Evolutionary conservation across 2,113 vertebrate species (phyloP).

Genomic region (Eublepharis macularius): DNA sequence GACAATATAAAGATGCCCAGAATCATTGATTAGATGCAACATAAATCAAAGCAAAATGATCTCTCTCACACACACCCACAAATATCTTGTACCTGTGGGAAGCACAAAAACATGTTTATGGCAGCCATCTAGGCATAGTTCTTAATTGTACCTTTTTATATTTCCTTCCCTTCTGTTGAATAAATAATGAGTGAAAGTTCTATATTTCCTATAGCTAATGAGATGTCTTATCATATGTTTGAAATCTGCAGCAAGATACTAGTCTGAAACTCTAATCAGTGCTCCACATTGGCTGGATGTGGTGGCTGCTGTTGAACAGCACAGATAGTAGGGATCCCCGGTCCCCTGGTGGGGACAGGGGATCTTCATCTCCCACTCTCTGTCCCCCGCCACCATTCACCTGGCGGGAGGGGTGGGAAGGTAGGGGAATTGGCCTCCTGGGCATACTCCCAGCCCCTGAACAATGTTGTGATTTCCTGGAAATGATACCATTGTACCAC

Average conservation of each 20-base stretch:
- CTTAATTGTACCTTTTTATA: neutral
- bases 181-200: neutral
- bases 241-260: neutral
- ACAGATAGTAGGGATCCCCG: no score
- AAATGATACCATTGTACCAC: no score
- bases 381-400: no score
- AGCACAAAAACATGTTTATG: conserved; percentile 2
- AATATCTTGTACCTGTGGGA: neutral
- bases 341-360: no score
- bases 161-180: neutral
- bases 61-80: neutral
- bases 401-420: no score
- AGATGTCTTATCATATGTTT: neutral
- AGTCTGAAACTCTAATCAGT: no score
- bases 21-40: conserved; percentile 36
- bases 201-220: neutral
- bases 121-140: neutral
- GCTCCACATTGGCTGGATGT: no score
- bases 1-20: conserved; percentile 17
- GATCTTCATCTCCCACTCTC: no score
- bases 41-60: neutral
- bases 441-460: no score
- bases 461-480: no score
- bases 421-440: no score
- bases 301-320: no score